Base-by-base conservation (phyloP, 2,113 vertebrate genomes). In the Gymnarchus niloticus region DNA sequence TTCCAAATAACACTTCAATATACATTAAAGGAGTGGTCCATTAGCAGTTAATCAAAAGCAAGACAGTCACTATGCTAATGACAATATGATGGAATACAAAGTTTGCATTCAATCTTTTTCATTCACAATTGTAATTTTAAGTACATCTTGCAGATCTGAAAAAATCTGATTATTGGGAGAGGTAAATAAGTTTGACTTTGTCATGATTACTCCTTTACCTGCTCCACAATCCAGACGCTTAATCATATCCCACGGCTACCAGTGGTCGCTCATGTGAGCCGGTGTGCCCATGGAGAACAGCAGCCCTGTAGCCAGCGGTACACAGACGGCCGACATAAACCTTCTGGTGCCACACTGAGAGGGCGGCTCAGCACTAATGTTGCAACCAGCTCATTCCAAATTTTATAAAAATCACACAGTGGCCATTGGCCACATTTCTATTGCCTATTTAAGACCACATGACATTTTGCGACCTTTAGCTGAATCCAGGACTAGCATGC, bases 381-480 rank as follows among this genome's bases (percentile, higher is more conserved):
- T 19, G 28, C 33, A 73, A 14, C 65, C 65, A 28, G n/a, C 3
- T 59, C 80, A 21, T 33, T 82, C 10, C 51, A 33, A 9, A 57
- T 56, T 44, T 17, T n/a, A 23, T n/a, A 8, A 41, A n/a, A 17
- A 56, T 25, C 7, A 12, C 83, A 33, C 23, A 25, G 81, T 12
- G 69, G 25, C 21, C 37, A 8, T 48, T 81, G 44, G 69, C 76
- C 25, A 56, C 25, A 48, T 81, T 44, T 10, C 49, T 81, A 84
- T 73, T 33, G 78, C 73, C 85, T 83, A 77, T 85, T 77, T 28
- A 54, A 14, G 84, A 73, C 51, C 49, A 33, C 48, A 49, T 25
- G 84, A 86, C 78, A 84, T 83, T 81, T 73, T n/a, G 83, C 86
- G 85, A 87, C 88, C 88, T 88, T 87, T 77, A 65, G 52, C 81